Evolutionary conservation across 2,113 vertebrate species (phyloP).

Genomic region (Malurus melanocephalus): DNA sequence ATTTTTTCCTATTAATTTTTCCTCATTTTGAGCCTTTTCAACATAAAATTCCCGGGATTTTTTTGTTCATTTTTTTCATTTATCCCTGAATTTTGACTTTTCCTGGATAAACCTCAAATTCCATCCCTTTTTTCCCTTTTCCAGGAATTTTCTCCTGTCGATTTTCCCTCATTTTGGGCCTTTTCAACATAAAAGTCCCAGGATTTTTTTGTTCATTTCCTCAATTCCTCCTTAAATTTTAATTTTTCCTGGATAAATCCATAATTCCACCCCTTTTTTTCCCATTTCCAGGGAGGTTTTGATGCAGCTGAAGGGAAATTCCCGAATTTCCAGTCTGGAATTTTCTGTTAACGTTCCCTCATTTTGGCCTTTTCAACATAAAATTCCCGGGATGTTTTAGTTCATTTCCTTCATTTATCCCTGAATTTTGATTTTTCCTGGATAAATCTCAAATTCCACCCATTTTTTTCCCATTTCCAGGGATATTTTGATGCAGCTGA

Average conservation of each 20-base stretch:
- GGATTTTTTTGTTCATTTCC: too few species aligned
- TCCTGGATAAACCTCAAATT: rapidly evolving
- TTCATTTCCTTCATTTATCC: neutral
- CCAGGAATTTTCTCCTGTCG: constrained; percentile 42
- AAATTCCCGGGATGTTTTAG: neutral
- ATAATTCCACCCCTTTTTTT: rapidly evolving
- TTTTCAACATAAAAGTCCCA: neutral
- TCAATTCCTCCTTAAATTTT: too few species aligned
- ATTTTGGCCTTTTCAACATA: rapidly evolving
- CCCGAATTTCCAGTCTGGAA: neutral
- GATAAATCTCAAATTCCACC: rapidly evolving
- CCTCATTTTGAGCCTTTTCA: rapidly evolving
- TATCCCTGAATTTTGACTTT: neutral
- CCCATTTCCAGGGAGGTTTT: neutral
- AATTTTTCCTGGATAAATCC: too few species aligned
- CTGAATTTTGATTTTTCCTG: rapidly evolving
- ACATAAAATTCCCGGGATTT: neutral
- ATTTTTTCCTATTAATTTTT: neutral
- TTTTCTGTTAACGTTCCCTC: neutral
- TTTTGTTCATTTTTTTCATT: rapidly evolving
- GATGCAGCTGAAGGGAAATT: too few species aligned
- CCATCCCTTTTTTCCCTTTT: neutral
- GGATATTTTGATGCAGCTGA: constrained; percentile 82
- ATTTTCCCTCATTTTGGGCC: rapidly evolving
- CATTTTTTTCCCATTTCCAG: constrained; percentile 43